Conservation (phyloP, 2,888 invertebrate species). For the Drosophila koepferae region DNA sequence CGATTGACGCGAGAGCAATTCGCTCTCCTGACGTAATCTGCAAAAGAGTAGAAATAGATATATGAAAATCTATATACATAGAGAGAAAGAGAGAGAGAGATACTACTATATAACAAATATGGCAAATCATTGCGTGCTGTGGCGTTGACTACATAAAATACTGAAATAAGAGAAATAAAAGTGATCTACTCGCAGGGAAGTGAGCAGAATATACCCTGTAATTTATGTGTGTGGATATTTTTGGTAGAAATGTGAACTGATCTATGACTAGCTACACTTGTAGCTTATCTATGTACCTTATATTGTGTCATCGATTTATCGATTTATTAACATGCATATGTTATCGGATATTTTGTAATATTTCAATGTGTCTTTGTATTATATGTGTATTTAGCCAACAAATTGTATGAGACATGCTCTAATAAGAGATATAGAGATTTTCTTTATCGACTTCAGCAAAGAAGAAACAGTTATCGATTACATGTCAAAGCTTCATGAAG, state of each 20-base stretch:
- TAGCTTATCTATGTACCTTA: too few relatives aligned
- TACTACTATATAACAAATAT: constrained; percentile 15
- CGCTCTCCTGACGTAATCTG: constrained; percentile 85
- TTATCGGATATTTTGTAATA: too few relatives aligned
- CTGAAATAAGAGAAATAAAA: neutral
- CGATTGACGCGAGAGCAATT: constrained; percentile 84
- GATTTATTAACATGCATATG: too few relatives aligned
- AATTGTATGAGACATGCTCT: neutral
- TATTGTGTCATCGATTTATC: too few relatives aligned
- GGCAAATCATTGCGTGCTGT: constrained; percentile 74
- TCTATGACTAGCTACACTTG: too few relatives aligned
- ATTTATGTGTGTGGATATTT: neutral
- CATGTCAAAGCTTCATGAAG: neutral
- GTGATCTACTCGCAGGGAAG: neutral
- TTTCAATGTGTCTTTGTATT: too few relatives aligned
- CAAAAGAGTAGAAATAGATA: neutral
- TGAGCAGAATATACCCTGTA: neutral
- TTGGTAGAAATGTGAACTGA: too few relatives aligned
- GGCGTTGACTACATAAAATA: constrained; percentile 50
- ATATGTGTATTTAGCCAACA: neutral
- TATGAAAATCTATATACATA: neutral
- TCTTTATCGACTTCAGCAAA: neutral
- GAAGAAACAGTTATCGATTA: neutral
- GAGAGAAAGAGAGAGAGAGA: neutral
- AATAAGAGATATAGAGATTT: neutral